Base-by-base conservation (phyloP, 2,888 invertebrate genomes). In the Nephrocerus scutellatus region DNA sequence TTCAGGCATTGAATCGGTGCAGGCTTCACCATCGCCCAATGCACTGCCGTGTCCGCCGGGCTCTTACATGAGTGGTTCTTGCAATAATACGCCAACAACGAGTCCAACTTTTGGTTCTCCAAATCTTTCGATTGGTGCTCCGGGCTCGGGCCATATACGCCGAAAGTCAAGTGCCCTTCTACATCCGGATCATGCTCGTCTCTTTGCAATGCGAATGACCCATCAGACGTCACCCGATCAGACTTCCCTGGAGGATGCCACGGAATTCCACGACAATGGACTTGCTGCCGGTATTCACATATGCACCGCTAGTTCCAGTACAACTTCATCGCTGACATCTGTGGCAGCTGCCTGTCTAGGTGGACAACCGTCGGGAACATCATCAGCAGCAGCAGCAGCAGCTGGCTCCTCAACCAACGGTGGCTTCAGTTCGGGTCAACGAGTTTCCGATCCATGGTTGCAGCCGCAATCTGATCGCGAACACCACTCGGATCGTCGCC, bases 1-100 rank as follows among this genome's bases (percentile, higher is more conserved):
- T 61, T 82, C 81, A 13, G 82, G 82, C 43, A 82, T 82, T 57
- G 81, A 82, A 50, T 82, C 82, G 10, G 76, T 78, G 45, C 82
- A 82, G 73, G 81, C 81, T 52, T 75, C 74, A 24, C 74, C 74
- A 5, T 70, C 72, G 36, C 74, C 74, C 10, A 70, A 68, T 44
- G 66, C 68, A 24, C 58, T 69, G 44, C 59, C 61, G n/a, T 61
- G 62, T 7, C 64, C 66, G 10, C 67, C 65, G 20, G 66, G 63
- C 6, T 52, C 52, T 0, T 31, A 45, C 24, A 24, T 56, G 5
- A 54, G 57, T n/a, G 62, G 63, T 20, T 69, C 71, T 26, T 59
- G 64, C 20, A 55, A 63, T 30, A 60, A 53, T 15, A 66, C 67
- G 30, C 68, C 67, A n/a, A 59, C 59, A 6, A 60, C 60, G 39